Evolutionary conservation across 1,140 invertebrate genomes (phyloP), one percentile per base, ranked within the genome.

Genomic region (Mesaphorura yosii): DNA sequence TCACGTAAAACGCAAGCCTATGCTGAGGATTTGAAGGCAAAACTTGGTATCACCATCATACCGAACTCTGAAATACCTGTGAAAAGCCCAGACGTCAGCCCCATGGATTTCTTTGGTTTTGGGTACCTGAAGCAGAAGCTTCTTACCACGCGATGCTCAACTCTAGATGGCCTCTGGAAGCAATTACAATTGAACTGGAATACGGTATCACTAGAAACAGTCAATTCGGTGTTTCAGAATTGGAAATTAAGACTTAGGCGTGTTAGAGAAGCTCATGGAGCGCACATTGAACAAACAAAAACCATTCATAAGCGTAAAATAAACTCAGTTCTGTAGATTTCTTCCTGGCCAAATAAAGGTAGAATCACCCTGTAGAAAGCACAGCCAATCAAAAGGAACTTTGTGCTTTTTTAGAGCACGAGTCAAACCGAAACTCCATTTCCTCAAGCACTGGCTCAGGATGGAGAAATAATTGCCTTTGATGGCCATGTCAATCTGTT

Each of bases 81-180:
- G 6, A 40, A 39, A 28, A 31, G 7, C n/a, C 44, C 44, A 10
- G 44, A 47, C 25, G 20, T 27, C 22, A 47, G 44, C 20, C 44
- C 44, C 10, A 47, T 47, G 44, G 44, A 47, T 19, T 47, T 47
- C 44, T 47, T 10, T 19, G 44, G 7, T 27, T 47, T 47, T 28
- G 44, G 44, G 7, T 20, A 26, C 7, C 22, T 47, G 20, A 47
- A 47, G 20, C 44, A 47, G 28, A 7, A 7, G 12, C 6, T 27
- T 7, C 5, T 25, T 10, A 7, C 6, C 6, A 22, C 5, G 5
- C 20, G 28, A 20, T 6, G 12, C 15, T 26, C 15, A 47, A 47
- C 44, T 10, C 19, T 27, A 6, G 10, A 20, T 14, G 44, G 44
- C 23, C 40, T 42, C 22, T 10, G 40, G 6, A 42, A 19, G 22